These are phyloP conservation scores for Ischnus inquisitorius DNA, from an alignment of 2,888 invertebrate genomes.

Conservation along the genomic window DNA sequence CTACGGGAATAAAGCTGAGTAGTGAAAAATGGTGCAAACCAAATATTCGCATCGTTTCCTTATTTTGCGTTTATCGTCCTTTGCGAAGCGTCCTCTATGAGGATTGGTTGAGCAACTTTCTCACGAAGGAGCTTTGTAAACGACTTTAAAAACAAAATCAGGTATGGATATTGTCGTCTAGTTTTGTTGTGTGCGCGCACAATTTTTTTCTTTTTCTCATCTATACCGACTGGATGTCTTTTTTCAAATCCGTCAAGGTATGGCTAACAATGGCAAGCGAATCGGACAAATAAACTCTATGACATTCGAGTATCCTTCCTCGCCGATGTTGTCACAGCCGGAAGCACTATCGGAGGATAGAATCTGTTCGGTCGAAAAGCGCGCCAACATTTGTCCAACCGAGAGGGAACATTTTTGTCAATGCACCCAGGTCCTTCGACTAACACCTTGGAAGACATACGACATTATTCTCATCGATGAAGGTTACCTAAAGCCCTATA, in stretches of 20 bases:
- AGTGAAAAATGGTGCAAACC: no score
- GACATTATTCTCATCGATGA: slow-evolving; percentile 89
- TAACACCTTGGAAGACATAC: slow-evolving; percentile 86
- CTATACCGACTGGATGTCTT: background rate
- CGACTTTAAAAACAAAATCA: no score
- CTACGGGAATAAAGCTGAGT: no score
- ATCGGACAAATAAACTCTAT: slow-evolving; percentile 88
- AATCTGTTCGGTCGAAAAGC: slow-evolving; percentile 78
- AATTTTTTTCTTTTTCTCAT: slow-evolving; percentile 1
- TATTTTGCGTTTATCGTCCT: no score
- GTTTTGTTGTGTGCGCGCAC: no score
- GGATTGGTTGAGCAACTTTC: no score
- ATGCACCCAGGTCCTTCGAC: slow-evolving; percentile 87
- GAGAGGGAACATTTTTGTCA: slow-evolving; percentile 84
- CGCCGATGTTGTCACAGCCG: slow-evolving; percentile 87
- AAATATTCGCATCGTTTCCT: no score
- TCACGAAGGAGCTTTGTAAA: no score
- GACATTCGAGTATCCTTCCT: slow-evolving; percentile 87
- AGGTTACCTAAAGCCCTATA: slow-evolving; percentile 83
- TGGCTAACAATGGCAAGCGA: slow-evolving; percentile 52
- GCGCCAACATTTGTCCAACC: slow-evolving; percentile 76
- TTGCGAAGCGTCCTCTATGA: no score
- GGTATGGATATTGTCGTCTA: no score
- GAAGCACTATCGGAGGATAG: slow-evolving; percentile 80
- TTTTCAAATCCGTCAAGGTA: slow-evolving; percentile 68